Evolutionary conservation across 1,140 invertebrate genomes (phyloP).

Genomic region (Plodia interpunctella): DNA sequence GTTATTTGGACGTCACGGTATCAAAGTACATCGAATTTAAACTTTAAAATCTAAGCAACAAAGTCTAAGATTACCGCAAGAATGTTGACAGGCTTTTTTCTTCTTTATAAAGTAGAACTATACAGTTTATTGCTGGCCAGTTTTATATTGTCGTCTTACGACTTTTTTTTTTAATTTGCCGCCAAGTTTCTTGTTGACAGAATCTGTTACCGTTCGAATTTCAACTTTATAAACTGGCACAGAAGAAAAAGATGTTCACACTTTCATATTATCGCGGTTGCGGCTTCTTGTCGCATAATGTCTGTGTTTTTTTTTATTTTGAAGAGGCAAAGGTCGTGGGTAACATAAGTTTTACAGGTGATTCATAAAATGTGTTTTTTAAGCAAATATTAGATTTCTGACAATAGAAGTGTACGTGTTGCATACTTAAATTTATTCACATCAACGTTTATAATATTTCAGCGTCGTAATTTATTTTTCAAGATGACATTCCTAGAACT

Average conservation of each 20-base stretch:
- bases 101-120: slow-evolving; percentile 27
- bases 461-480: too few relatives aligned
- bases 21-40: neutral
- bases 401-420: too few relatives aligned
- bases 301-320: slow-evolving; percentile 7
- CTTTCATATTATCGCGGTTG: neutral
- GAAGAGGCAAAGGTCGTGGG: slow-evolving; percentile 10
- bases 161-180: slow-evolving; percentile 23
- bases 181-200: slow-evolving; percentile 9
- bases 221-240: neutral
- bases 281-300: slow-evolving; percentile 8
- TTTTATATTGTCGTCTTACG: slow-evolving; percentile 49
- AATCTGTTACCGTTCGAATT: neutral
- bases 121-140: slow-evolving; percentile 46
- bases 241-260: slow-evolving; percentile 7
- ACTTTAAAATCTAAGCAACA: slow-evolving; percentile 19
- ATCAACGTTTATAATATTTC: too few relatives aligned
- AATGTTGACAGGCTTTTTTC: neutral
- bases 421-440: too few relatives aligned
- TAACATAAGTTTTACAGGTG: neutral
- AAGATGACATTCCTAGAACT: too few relatives aligned
- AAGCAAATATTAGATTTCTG: too few relatives aligned
- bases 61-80: slow-evolving; percentile 9
- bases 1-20: slow-evolving; percentile 11
- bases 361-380: slow-evolving; percentile 2